Base-by-base conservation (phyloP, 2,113 vertebrate species). In the Osmerus eperlanus region DNA sequence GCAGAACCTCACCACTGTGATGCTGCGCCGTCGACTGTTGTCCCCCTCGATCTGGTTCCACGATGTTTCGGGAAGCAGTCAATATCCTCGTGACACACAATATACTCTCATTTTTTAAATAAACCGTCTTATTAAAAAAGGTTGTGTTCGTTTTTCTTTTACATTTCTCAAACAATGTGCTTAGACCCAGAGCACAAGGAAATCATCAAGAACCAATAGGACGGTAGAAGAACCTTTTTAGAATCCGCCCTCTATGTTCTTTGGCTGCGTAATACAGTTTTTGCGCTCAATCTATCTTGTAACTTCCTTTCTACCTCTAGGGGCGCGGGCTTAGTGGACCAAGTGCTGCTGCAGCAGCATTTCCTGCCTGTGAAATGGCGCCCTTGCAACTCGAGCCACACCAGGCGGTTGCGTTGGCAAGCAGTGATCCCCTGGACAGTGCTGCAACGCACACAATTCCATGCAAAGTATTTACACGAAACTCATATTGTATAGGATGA, bases 161-260 rank as follows among this genome's bases (percentile, higher is more conserved):
- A 80, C 78, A 79, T 84, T 81, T 82, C 87, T 79, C 77, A 78
- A 79, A 90, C 87, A 89, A 86, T 84, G 78, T 86, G 76, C 65
- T 81, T 68, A 78, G 82, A 71, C 78, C 76, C 72, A 68, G 82
- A 72, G 70, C 74, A 52, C 58, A 81, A 78, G 63, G 68, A 67
- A 77, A 67, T 7, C 18, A 23, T 63, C 54, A 41, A 54, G 36
- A 59, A 70, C 81, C 84, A 80, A 86, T 84, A 52, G 71, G 63
- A 67, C 19, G 1, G 47, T 52, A 11, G 71, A 32, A 68, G 51
- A 4, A 56, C 16, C 54, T 56, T 56, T 15, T 67, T 51, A 47
- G 41, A 47, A 47, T 47, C 72, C 84, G 81, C 88, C 87, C 80
- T 77, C 52, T 15, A 3, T n/a, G n/a, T 32, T 76, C 66, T 76